Evolutionary conservation across 1,140 invertebrate species (phyloP), one percentile per base, ranked within the genome.

Genomic region (Sinella curviseta): DNA sequence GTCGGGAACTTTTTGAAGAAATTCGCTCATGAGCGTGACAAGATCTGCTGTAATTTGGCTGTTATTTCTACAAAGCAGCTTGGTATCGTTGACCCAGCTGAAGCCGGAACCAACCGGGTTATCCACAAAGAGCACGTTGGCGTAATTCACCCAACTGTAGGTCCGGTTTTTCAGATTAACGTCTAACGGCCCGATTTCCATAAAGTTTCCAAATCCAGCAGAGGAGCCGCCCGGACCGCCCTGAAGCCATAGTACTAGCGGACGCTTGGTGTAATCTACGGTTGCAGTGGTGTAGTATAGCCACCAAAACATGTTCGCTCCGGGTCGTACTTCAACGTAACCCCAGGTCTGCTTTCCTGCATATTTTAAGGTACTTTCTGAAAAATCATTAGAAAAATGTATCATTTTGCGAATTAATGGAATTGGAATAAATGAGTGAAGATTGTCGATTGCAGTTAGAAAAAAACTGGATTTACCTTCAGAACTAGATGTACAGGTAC

Each of bases 61-160:
- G 81, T 95, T 94, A 81, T 91, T 90, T 8, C 87, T 90, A 3
- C 90, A 90, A 57, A 91, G 87, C 31, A 88, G 86, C n/a, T 83
- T 84, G 0, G 84, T 79, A 79, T 88, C 85, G n/a, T 92, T 91
- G 0, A 92, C 92, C 84, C 94, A 95, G 86, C 94, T 96, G 86
- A 90, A 97, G 0, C 95, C 95, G n/a, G 93, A 90, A 0, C 95
- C 95, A 3, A 97, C 94, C 0, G 95, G 95, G 86, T 94, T 96
- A 84, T 97, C 95, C 24, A 96, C 90, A 85, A 95, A 96, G 0
- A 97, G 84, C 4, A 97, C 89, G 85, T 95, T 96, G 83, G 93
- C 91, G 80, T 92, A 86, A 80, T 91, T 88, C 86, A 94, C 92
- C 94, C 94, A 96, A 17, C 92, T 92, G 81, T 88, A 88, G 80